Base-by-base conservation (phyloP, 2,888 invertebrate genomes). In the Stegana nigrithorax region DNA sequence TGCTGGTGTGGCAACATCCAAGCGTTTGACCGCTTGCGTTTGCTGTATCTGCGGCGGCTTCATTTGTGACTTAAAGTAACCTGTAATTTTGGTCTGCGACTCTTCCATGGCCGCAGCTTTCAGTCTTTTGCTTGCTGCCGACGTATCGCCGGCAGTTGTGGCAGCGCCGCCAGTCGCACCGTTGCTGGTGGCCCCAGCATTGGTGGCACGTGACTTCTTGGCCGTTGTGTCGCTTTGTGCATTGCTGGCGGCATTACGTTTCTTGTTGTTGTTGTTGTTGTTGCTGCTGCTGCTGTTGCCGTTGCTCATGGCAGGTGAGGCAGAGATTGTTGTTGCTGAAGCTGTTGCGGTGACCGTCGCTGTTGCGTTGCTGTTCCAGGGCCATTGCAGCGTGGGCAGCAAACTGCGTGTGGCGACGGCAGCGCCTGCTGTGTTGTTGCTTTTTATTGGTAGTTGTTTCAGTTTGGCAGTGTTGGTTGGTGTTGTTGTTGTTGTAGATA, bases 21-120 rank as follows among this genome's bases (percentile, higher is more conserved):
- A 55, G 27, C 29, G 29, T 62, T 23, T 45, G 63, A 39, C 21
- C 47, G 62, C 63, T 69, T 68, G 57, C 26, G 69, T 56, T n/a
- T 68, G 75, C 45, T 73, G 86, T 76, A 87, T 88, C 70, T 89
- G 88, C 27, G 91, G 90, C 86, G 84, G 81, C 67, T 93, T 94
- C 88, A 92, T 91, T 86, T 93, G 93, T 68, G 93, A 91, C 83
- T 92, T 94, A 84, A 93, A 94, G 84, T 91, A 94, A 80, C 93
- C 93, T 0, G 82, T 82, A 82, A 94, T 94, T 85, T 93, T 93
- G 56, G 92, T 93, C 85, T 93, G 93, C 27, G 85, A 85, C 73
- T 85, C 85, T 67, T 85, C 84, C 65, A 82, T 65, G 51, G 84
- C 84, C 59, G 82, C 83, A 19, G 78, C 78, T 74, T 84, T 84